A percentile compares a stretch with the other conserved stretches of the same genome.
phyloP scores from a whole-genome alignment of 2,797 vertebrate species.

The Philypnodon macrostomus region DNA sequence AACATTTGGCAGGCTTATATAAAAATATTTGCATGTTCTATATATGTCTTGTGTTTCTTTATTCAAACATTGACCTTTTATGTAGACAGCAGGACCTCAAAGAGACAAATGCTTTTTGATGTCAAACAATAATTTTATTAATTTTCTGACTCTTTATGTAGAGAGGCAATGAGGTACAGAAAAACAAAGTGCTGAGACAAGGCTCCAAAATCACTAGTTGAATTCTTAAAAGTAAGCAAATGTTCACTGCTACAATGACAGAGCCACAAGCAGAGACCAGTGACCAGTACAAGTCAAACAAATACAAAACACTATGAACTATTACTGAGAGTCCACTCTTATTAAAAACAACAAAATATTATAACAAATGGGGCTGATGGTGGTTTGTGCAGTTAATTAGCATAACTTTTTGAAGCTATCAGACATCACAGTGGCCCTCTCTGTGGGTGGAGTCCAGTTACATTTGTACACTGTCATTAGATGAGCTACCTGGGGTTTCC shows the following conservation, averaged over 20 bases:
- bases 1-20: too few relatives aligned
- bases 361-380: constrained; percentile 29
- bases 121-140: constrained; percentile 75
- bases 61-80: too few relatives aligned
- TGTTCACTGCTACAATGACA: constrained; percentile 50
- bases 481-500: constrained; percentile 47
- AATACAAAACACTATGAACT: constrained; percentile 27
- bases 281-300: constrained; percentile 40
- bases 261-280: constrained; percentile 54
- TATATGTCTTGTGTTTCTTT: too few relatives aligned
- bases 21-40: too few relatives aligned
- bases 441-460: constrained; percentile 6
- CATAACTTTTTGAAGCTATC: neutral
- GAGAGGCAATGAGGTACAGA: constrained; percentile 79
- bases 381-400: constrained; percentile 58
- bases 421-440: constrained; percentile 3
- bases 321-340: constrained; percentile 34
- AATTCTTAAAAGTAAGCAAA: constrained; percentile 60
- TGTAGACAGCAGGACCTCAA: neutral
- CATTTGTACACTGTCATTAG: constrained; percentile 7
- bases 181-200: constrained; percentile 79
- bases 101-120: constrained; percentile 23
- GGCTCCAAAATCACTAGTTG: constrained; percentile 59
- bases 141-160: constrained; percentile 67
- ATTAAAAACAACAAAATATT: constrained; percentile 8